phyloP scores from a whole-genome alignment of 2,888 invertebrate genomes.

The Rhimphoctona megacephalus region DNA sequence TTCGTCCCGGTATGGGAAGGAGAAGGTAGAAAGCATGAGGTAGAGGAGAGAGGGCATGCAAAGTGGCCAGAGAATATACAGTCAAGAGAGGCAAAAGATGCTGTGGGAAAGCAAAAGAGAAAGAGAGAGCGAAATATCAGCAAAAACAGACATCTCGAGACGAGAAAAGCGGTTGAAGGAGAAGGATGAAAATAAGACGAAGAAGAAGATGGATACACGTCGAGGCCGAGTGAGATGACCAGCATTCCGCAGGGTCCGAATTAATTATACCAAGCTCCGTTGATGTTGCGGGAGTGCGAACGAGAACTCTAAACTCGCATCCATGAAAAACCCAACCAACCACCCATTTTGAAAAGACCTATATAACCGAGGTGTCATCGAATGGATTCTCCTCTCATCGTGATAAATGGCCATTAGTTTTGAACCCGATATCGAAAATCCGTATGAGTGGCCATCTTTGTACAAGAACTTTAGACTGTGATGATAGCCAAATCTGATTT shows the following conservation, averaged over 20 bases:
- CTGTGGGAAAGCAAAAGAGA: constrained; percentile 31
- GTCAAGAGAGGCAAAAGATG: constrained; percentile 40
- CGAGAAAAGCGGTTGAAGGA: constrained; percentile 53
- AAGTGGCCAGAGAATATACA: constrained; percentile 60
- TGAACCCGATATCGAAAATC: constrained; percentile 49
- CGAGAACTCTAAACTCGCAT: constrained; percentile 73
- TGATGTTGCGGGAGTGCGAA: constrained; percentile 79
- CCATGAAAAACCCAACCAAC: constrained; percentile 50
- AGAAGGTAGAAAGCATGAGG: constrained; percentile 57
- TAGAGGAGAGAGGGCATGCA: constrained; percentile 67
- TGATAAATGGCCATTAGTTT: constrained; percentile 64
- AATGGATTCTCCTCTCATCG: constrained; percentile 68
- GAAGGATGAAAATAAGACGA: constrained; percentile 55
- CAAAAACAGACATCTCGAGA: constrained; percentile 37
- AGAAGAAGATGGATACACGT: constrained; percentile 55
- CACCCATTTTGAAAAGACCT: constrained; percentile 39
- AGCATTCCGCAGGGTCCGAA: constrained; percentile 84
- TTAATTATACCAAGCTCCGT: constrained; percentile 83
- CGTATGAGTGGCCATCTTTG: not conserved
- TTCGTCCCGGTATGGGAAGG: constrained; percentile 55
- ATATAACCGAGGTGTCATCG: constrained; percentile 65
- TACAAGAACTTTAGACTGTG: not conserved
- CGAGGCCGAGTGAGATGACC: constrained; percentile 81
- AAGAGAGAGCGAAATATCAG: constrained; percentile 60
- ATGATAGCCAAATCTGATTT: not conserved